Evolutionary conservation across 2,888 invertebrate genomes (phyloP), one percentile per base, ranked within the genome.

Genomic region (Podotricha telesiphe): DNA sequence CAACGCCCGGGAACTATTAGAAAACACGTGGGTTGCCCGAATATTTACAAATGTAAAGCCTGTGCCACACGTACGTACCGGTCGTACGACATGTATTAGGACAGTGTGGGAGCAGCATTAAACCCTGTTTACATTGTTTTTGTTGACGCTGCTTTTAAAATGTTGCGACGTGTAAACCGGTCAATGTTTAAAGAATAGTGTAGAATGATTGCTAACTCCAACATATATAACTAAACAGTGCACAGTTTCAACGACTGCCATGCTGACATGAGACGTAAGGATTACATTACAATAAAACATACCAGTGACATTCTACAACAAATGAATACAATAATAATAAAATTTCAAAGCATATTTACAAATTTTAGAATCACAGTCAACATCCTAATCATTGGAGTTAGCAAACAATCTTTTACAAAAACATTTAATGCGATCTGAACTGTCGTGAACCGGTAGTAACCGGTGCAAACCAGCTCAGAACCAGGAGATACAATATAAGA

Each of bases 31-130:
- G n/a, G 19, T 48, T 34, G 62, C 34, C 62, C 48, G 28, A 62
- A 82, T 80, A 81, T 81, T 68, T 71, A 65, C 65, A 62, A 40
- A 63, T 40, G 47, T 67, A 45, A 48, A 48, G 28, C 28, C 48
- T 5, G 37, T 13, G 37, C 11, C 13, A 40, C 34, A 40, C 56
- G 11, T 4, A 4, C 34, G n/a, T 22, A 53, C 4, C 7, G 19
- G 1, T 15, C 15, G 20, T 11, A 13, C 34, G 50, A 17, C 50
- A 22, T 22, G n/a, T n/a, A 28, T 20, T 53, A 22, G 11, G n/a
- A 28, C 34, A 28, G 42, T 42, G 34, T 50, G 62, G 45, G n/a
- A 17, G 59, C 59, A n/a, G 59, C 59, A 11, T 59, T 45, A 45
- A 45, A 59, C 59, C 59, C 59, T 59, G 59, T 59, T 59, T 45